Base-by-base conservation (phyloP, 2,888 invertebrate genomes). In the Tachina grossa region DNA sequence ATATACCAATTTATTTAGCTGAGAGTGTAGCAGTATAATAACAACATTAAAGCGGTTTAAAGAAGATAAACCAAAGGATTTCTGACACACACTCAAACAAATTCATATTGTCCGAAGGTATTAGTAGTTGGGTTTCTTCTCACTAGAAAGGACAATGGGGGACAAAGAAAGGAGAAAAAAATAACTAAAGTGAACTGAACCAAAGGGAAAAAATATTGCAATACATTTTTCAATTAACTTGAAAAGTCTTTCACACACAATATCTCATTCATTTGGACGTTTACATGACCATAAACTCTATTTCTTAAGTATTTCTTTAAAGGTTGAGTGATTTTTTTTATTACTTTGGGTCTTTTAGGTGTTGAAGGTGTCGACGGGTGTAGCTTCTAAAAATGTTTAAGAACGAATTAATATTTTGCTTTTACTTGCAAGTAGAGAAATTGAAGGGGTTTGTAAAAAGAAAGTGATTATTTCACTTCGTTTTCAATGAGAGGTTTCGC, bases 221-320 rank as follows among this genome's bases (percentile, higher is more conserved):
- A 83, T 57, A 78, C 59, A 78, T 49, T 78, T 83, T 83, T 72
- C 83, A 83, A 83, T 78, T 83, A 83, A 83, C 66, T 83, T 74
- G 53, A 74, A 72, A 71, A 83, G 65, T 51, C 22, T 11, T 65
- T 1, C 41, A 39, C 45, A 61, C 10, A 61, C 45, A 66, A 1
- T 43, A 1, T 53, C 45, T 55, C 55, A 55, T 13, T 31, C 49
- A 55, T 16, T 31, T 11, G 8, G n/a, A 53, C 14, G 10, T 51
- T 19, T 41, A 49, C 66, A 41, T n/a, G 57, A 49, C 66, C 57
- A 68, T n/a, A 57, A 22, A 69, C 51, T 49, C 69, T 9, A 43
- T 51, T 39, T 53, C 43, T 16, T 14, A 39, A 66, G 39, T 39
- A 45, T 45, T 61, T 31, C 47, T 61, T 78, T 57, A 41, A 59